phyloP scores from a whole-genome alignment of 1,140 invertebrate genomes.

The Lasaia peninsularis region DNA sequence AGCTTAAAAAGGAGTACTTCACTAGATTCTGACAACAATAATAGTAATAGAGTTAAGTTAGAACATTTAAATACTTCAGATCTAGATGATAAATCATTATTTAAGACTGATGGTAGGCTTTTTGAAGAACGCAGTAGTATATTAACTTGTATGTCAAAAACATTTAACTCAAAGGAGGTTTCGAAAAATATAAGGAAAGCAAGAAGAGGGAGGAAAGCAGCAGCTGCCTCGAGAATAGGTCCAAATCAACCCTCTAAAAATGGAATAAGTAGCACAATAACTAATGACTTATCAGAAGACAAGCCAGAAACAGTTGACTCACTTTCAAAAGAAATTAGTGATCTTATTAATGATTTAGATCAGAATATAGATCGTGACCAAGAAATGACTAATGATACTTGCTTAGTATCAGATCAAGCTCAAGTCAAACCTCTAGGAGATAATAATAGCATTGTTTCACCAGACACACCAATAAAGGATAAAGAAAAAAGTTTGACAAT shows the following conservation, averaged over 20 bases:
- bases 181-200: slow-evolving; percentile 70
- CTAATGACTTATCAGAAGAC: slow-evolving; percentile 44
- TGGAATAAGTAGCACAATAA: slow-evolving; percentile 41
- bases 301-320: slow-evolving; percentile 61
- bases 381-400: slow-evolving; percentile 45
- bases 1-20: slow-evolving; percentile 74
- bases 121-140: slow-evolving; percentile 71
- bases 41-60: slow-evolving; percentile 74
- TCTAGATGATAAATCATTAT: slow-evolving; percentile 62
- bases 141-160: slow-evolving; percentile 71
- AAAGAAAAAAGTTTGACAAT: slow-evolving; percentile 57
- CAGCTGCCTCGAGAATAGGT: slow-evolving; percentile 35
- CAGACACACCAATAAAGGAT: slow-evolving; percentile 68
- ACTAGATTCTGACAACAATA: slow-evolving; percentile 75
- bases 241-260: slow-evolving; percentile 32
- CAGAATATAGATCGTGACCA: slow-evolving; percentile 63
- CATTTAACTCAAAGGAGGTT: slow-evolving; percentile 69
- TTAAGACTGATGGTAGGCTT: slow-evolving; percentile 71
- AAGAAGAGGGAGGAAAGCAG: slow-evolving; percentile 54
- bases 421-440: slow-evolving; percentile 57
- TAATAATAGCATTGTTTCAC: slow-evolving; percentile 52
- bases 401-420: slow-evolving; percentile 40
- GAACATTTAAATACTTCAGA: slow-evolving; percentile 65
- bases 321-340: slow-evolving; percentile 66
- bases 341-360: slow-evolving; percentile 63